Conservation (phyloP, 1,140 invertebrate species). For the Pomacea maculata region DNA sequence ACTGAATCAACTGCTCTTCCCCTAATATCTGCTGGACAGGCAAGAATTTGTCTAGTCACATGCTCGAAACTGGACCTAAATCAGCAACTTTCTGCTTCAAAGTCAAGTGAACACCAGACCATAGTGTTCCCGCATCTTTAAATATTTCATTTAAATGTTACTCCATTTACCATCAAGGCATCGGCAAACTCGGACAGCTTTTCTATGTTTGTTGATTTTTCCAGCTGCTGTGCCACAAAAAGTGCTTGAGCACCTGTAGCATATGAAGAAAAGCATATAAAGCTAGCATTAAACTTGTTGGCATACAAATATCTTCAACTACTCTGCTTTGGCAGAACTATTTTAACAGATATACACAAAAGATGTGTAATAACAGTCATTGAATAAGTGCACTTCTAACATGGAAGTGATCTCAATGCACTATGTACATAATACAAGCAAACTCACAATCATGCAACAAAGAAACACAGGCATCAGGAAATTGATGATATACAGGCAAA, state of each 20-base stretch:
- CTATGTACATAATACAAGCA: not conserved
- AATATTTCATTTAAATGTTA: not conserved
- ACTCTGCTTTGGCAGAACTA: not conserved
- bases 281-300: not conserved
- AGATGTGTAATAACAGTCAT: not conserved
- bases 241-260: not conserved
- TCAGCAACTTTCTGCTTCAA: no score
- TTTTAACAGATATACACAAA: not conserved
- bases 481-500: no score
- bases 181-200: not conserved
- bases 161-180: not conserved
- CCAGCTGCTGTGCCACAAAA: not conserved
- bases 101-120: no score
- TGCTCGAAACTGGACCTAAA: no score
- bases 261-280: not conserved
- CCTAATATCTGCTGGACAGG: no score
- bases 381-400: not conserved
- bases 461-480: no score
- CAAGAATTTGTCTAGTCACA: no score
- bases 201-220: not conserved
- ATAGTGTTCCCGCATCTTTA: no score
- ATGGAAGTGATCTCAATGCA: not conserved
- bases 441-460: no score
- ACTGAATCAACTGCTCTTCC: no score
- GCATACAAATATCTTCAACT: not conserved